Base-by-base conservation (phyloP, 2,888 invertebrate genomes). In the Phrixothrix hirtus region DNA sequence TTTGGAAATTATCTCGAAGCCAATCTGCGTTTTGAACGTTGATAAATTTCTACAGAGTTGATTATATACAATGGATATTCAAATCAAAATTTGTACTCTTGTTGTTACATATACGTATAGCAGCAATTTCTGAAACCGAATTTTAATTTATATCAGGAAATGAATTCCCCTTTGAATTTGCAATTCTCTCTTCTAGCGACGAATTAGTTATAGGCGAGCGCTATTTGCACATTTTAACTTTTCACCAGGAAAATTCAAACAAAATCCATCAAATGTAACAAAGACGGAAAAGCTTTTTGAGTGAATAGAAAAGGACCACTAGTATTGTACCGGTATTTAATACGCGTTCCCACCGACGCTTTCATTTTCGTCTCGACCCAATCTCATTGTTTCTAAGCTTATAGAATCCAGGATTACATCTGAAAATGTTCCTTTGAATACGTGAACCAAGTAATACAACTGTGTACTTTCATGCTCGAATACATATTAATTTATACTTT, bases 81-180 rank as follows among this genome's bases (percentile, higher is more conserved):
- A 43, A 43, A 34, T 43, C 43, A 14, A 43, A 32, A 43, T 32
- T 21, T 15, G 34, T 16, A 34, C 14, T 27, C 43, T 27, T 31
- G 29, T 41, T 30, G 30, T 31, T 31, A 9, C 41, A 21, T 17
- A 41, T 30, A 15, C 5, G 27, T 13, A 37, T 37, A 29, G 35
- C 11, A 30, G n/a, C 34, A 54, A 43, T 38, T 43, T 48, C 27
- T 11, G 13, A 48, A 42, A 47, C 43, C 47, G 21, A 53, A 48
- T 35, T 48, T 47, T 54, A 47, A 54, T 54, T 54, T 48, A 48
- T 38, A 37, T 48, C 47, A 47, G 53, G 53, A 54, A 54, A 54
- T 54, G 53, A 42, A 43, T 37, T 54, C 43, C 44, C 43, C 29
- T 48, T 48, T 48, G 38, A 47, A 54, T 54, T 54, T 44, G 48